Conservation (phyloP, 1,140 invertebrate genomes). For the Drosophila leontia region DNA sequence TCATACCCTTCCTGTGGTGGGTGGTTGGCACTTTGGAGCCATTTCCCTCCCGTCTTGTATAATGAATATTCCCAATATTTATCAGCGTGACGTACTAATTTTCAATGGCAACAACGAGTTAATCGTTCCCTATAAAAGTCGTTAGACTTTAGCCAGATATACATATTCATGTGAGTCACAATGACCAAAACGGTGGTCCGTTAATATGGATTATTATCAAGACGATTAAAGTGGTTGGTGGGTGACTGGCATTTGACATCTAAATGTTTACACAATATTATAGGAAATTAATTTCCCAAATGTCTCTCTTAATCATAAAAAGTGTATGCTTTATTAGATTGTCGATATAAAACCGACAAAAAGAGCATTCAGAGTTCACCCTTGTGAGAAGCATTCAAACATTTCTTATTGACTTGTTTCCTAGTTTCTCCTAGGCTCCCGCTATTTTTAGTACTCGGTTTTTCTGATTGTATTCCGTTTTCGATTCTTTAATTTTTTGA, state of each 20-base stretch:
- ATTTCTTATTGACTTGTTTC: conserved; percentile 33
- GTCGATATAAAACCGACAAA: background rate
- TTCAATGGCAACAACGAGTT: conserved; percentile 11
- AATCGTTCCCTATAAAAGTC: conserved; percentile 18
- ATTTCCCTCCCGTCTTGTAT: background rate
- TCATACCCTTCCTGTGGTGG: conserved; percentile 37
- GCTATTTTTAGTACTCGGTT: conserved; percentile 38
- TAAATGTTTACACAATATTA: background rate
- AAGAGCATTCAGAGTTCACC: conserved; percentile 28
- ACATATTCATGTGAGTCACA: conserved; percentile 19
- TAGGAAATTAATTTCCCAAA: background rate
- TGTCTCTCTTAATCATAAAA: background rate
- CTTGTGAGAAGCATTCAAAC: background rate
- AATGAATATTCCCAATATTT: conserved; percentile 27
- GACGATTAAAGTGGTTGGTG: conserved; percentile 2
- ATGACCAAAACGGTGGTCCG: background rate
- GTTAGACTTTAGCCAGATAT: background rate
- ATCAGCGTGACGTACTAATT: conserved; percentile 52
- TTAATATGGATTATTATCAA: background rate
- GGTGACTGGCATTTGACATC: background rate
- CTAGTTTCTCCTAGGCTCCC: conserved; percentile 6
- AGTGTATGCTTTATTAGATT: background rate
- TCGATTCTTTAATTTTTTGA: conserved; percentile 14
- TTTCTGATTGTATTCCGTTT: conserved; percentile 31
- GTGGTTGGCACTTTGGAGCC: conserved; percentile 41